phyloP scores from a whole-genome alignment of 2,888 invertebrate species.

The Trileptium ribeirensis region DNA sequence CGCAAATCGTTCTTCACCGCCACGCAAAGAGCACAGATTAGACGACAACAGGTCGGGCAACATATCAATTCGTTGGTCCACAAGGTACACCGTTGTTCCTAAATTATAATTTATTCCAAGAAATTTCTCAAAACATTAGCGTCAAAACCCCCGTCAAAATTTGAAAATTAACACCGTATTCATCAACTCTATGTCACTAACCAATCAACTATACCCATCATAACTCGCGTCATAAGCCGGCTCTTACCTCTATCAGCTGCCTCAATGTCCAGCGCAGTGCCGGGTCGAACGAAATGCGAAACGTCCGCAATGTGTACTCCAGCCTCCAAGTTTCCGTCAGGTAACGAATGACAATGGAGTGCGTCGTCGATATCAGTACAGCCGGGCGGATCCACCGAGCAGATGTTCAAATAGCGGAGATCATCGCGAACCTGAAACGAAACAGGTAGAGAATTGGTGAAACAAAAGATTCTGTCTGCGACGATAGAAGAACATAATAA shows the following conservation, averaged over 20 bases:
- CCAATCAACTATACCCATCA: no score
- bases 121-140: no score
- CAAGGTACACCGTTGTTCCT: slow-evolving; percentile 87
- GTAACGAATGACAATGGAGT: slow-evolving; percentile 72
- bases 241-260: slow-evolving; percentile 68
- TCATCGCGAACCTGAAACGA: slow-evolving; percentile 67
- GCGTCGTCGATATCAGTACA: slow-evolving; percentile 99
- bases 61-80: slow-evolving; percentile 66
- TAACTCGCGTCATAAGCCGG: no score
- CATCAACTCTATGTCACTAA: no score
- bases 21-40: slow-evolving; percentile 86
- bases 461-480: no score
- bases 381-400: slow-evolving; percentile 86
- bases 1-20: slow-evolving; percentile 76
- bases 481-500: no score
- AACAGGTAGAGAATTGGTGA: no score
- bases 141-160: no score
- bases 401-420: slow-evolving; percentile 73
- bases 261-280: slow-evolving; percentile 82
- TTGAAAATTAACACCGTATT: no score
- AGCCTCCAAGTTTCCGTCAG: slow-evolving; percentile 67
- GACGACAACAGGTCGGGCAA: slow-evolving; percentile 75
- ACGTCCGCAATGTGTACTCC: slow-evolving; percentile 98
- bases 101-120: not conserved
- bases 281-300: slow-evolving; percentile 84